Base-by-base conservation (phyloP, 2,888 invertebrate genomes). In the Eilema depressum region DNA sequence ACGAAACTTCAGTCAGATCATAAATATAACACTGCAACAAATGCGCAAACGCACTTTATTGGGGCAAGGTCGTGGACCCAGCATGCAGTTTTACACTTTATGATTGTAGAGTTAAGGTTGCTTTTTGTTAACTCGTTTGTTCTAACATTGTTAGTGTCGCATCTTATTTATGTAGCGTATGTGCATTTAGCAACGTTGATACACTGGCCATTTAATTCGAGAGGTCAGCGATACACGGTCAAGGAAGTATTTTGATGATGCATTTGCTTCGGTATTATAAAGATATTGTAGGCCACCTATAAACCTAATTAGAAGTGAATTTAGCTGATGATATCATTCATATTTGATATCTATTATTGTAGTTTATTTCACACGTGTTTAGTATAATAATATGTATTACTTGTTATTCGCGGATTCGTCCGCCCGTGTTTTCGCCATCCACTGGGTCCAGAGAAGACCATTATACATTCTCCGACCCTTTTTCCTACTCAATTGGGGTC, bases 31-130 rank as follows among this genome's bases (percentile, higher is more conserved):
- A 88, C 84, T 88, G 85, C 84, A 85, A 75, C 76, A 77, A 82
- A 79, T 86, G 89, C 88, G 90, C 88, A 76, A 80, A 78, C 86
- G 89, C 91, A 89, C 78, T 85, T 85, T 91, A 89, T 89, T 91
- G 81, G 92, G 92, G 86, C 93, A 93, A 93, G 93, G 94, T 86
- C 86, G 77, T 62, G 53, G 62, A 41, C 30, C 33, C 63, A 68
- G 47, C 37, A 61, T 69, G 65, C 71, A 47, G 70, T 74, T 73
- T 70, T 70, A 72, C 62, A 79, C 75, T 76, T 80, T 85, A 80
- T 75, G 61, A 28, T 66, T 41, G 64, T 61, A 37, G 0, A 0
- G 0, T 37, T 73, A 86, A 79, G 79, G 77, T 72, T 81, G 73
- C 75, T 76, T 68, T 83, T 70, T 59, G 65, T 67, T 75, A 37